phyloP scores from a whole-genome alignment of 2,888 invertebrate genomes.

The Phytoseiulus persimilis region DNA sequence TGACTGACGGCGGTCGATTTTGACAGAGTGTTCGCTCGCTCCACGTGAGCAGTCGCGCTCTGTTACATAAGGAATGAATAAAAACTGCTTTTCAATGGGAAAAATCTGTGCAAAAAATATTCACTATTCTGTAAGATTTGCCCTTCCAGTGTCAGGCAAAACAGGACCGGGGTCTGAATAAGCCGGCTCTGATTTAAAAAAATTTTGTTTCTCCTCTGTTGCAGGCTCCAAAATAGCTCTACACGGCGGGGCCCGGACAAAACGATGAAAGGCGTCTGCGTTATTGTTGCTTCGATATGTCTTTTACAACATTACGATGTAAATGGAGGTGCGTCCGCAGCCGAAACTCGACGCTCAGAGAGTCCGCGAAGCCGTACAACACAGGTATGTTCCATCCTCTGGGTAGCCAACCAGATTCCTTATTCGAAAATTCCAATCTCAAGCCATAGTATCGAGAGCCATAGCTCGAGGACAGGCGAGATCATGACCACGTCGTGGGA shows the following conservation, averaged over 20 bases:
- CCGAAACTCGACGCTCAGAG: neutral
- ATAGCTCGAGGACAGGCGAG: no score
- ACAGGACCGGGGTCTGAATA: neutral
- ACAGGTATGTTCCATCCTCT: neutral
- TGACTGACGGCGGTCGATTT: neutral
- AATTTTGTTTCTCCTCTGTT: neutral
- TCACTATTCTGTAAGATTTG: neutral
- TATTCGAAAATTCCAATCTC: no score
- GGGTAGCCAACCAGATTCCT: neutral
- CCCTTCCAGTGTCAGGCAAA: neutral
- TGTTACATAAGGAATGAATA: neutral
- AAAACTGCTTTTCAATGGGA: neutral
- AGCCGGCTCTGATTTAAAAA: neutral
- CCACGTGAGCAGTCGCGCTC: neutral
- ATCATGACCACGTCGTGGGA: no score
- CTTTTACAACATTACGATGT: neutral
- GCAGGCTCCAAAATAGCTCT: neutral
- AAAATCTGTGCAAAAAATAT: neutral
- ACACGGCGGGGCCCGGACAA: slow-evolving; percentile 5
- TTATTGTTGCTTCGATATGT: neutral
- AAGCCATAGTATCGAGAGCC: no score
- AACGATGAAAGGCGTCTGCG: slow-evolving; percentile 5
- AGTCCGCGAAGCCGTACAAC: neutral
- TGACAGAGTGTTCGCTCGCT: neutral
- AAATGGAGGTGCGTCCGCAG: neutral